These are phyloP conservation scores for Epistrophe eligans DNA, from an alignment of 2,888 invertebrate species.

Conservation along the genomic window DNA sequence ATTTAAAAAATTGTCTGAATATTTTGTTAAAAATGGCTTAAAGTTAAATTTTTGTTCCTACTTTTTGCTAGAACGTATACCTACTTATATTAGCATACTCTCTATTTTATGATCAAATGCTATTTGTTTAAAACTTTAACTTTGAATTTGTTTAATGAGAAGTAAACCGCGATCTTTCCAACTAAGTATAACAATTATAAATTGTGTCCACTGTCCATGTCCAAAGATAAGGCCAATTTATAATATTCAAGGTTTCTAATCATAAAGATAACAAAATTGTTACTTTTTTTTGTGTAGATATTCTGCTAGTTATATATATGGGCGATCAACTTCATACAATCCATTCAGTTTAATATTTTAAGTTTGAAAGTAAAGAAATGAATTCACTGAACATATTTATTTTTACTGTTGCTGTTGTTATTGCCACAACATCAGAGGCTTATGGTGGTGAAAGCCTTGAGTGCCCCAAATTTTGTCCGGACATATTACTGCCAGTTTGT, in stretches of 20 bases:
- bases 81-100: too few species aligned
- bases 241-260: constrained; percentile 1
- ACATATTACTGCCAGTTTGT: constrained; percentile 78
- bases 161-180: background rate
- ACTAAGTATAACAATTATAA: background rate
- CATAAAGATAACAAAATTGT: background rate
- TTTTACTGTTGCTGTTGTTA: background rate
- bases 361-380: constrained; percentile 23
- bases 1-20: too few species aligned
- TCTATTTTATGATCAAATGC: too few species aligned
- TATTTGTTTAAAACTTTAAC: too few species aligned
- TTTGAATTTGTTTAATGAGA: background rate
- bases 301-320: constrained; percentile 27
- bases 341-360: constrained; percentile 23
- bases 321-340: background rate
- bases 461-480: constrained; percentile 79
- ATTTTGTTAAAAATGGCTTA: too few species aligned
- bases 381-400: constrained; percentile 22
- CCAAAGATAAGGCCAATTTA: background rate
- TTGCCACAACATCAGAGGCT: background rate
- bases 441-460: constrained; percentile 38
- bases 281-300: background rate
- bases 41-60: too few species aligned
- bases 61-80: too few species aligned
- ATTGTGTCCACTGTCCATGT: background rate